These are phyloP conservation scores for Euphydryas editha DNA, from an alignment of 2,888 invertebrate species.

Conservation along the genomic window DNA sequence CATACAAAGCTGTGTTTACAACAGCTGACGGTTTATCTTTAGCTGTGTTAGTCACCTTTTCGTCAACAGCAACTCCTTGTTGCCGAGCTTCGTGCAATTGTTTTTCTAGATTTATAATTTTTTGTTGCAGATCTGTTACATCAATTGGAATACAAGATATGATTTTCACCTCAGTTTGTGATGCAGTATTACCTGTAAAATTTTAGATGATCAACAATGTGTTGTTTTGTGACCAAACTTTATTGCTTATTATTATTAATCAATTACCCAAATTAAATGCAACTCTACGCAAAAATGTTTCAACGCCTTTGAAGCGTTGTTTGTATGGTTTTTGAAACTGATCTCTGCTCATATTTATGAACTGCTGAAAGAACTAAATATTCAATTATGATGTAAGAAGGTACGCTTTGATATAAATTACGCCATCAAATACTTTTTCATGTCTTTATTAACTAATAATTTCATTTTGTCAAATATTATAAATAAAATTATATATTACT, in stretches of 20 bases:
- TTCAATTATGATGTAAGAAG: neutral
- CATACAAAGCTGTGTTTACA: conserved; percentile 24
- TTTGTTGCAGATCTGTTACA: conserved; percentile 73
- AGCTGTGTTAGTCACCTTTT: neutral
- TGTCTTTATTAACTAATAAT: conserved; percentile 15
- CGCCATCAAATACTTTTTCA: neutral
- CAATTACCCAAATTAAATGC: conserved; percentile 67
- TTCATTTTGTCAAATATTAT: conserved; percentile 21
- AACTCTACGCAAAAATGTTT: conserved; percentile 68
- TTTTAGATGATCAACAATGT: neutral
- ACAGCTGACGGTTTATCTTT: conserved; percentile 13
- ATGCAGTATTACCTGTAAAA: conserved; percentile 67
- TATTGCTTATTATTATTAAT: neutral
- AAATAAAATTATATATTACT: conserved; percentile 1
- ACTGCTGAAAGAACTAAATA: conserved; percentile 1
- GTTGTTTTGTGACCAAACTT: neutral
- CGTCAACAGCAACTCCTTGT: neutral
- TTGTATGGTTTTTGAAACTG: conserved; percentile 44
- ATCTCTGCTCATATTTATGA: conserved; percentile 50
- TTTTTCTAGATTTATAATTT: conserved; percentile 63
- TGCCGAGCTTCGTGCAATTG: conserved; percentile 53
- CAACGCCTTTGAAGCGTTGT: conserved; percentile 68
- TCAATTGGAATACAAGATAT: conserved; percentile 79
- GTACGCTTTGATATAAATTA: neutral
- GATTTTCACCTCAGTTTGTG: conserved; percentile 77